phyloP scores from a whole-genome alignment of 2,888 invertebrate genomes.

The Eupsilia transversa region DNA sequence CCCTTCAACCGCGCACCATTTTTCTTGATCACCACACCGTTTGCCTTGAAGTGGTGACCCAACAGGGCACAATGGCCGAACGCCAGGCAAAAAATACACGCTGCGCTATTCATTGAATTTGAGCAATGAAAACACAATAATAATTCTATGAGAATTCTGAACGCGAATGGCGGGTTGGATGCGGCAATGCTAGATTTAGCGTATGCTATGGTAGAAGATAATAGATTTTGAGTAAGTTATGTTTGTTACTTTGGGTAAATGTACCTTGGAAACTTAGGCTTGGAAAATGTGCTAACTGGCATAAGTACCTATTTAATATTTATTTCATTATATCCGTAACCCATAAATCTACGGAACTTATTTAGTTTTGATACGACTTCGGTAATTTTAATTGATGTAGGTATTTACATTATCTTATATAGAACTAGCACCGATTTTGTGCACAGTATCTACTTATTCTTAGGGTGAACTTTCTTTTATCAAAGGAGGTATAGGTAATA shows the following conservation, averaged over 20 bases:
- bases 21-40: conserved; percentile 87
- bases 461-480: neutral
- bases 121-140: conserved; percentile 89
- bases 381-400: neutral
- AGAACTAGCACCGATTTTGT: neutral
- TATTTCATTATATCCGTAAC: neutral
- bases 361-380: neutral
- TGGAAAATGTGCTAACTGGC: neutral
- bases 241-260: neutral
- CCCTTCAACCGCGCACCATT: conserved; percentile 79
- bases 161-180: conserved; percentile 66
- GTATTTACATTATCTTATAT: neutral
- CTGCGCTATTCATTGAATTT: conserved; percentile 85
- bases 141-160: conserved; percentile 74
- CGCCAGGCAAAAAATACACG: conserved; percentile 84
- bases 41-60: conserved; percentile 82
- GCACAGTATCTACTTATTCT: neutral
- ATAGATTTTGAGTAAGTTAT: neutral
- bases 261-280: too few relatives aligned
- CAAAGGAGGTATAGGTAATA: neutral
- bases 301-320: too few relatives aligned
- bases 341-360: neutral
- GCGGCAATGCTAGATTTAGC: conserved; percentile 59
- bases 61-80: conserved; percentile 77
- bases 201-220: neutral